These are phyloP conservation scores for Holotrichia oblita DNA, from an alignment of 1,140 invertebrate genomes.

Conservation along the genomic window DNA sequence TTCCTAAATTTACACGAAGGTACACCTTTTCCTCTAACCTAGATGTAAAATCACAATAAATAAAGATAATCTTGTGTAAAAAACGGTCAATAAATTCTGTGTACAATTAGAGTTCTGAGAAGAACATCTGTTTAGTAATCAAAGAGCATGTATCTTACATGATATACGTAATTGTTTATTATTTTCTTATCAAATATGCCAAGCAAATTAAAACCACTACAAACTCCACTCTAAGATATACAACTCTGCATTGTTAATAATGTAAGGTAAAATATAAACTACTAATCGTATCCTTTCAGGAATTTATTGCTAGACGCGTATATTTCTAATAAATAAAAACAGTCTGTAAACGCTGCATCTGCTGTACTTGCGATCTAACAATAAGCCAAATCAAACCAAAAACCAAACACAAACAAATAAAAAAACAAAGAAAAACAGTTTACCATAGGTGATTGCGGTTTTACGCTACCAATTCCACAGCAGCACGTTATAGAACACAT, in stretches of 20 bases:
- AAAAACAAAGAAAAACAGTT: neutral
- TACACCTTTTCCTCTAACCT: too few relatives aligned
- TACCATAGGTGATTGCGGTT: neutral
- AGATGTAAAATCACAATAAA: too few relatives aligned
- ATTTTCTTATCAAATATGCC: conserved; percentile 12
- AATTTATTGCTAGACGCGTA: too few relatives aligned
- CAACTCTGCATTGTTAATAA: conserved; percentile 1
- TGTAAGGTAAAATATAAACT: neutral
- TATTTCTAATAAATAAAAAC: neutral
- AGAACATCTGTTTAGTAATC: conserved; percentile 7
- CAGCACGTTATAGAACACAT: neutral
- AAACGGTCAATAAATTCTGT: too few relatives aligned
- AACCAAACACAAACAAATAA: neutral
- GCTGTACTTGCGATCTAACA: neutral
- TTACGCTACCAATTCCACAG: neutral
- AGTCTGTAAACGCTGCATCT: neutral
- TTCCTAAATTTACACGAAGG: too few relatives aligned
- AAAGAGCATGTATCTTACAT: neutral
- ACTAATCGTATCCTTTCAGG: too few relatives aligned
- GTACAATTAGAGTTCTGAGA: too few relatives aligned
- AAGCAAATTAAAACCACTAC: neutral
- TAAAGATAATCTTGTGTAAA: too few relatives aligned
- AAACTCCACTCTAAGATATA: neutral
- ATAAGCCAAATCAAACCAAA: neutral
- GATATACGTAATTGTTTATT: neutral